A percentile compares a stretch with the other conserved stretches of the same genome.
Conservation (phyloP, 2,113 vertebrate species). For the Psilopsiagon aymara region DNA sequence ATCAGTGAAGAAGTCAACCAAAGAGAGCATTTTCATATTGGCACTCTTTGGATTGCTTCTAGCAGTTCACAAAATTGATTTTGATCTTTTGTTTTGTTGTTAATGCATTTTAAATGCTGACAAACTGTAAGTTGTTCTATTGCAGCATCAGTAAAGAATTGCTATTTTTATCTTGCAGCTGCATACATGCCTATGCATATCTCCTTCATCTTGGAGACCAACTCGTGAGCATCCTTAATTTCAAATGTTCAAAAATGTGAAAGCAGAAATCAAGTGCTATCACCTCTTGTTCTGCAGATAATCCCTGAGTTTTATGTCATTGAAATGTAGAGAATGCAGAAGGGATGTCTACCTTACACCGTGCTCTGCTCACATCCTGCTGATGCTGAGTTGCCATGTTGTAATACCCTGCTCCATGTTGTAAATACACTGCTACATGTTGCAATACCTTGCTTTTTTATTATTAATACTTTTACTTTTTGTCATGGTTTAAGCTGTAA, state of each 20-base stretch:
- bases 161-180: neutral
- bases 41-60: neutral
- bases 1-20: neutral
- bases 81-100: neutral
- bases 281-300: neutral
- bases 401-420: neutral
- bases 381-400: neutral
- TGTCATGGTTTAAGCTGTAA: too few relatives aligned
- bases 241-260: neutral
- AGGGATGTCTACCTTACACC: neutral
- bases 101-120: neutral
- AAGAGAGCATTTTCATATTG: neutral
- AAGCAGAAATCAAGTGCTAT: neutral
- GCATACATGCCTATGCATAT: neutral
- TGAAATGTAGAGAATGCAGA: neutral
- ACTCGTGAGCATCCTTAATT: neutral
- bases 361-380: neutral
- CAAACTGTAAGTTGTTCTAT: neutral
- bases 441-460: neutral
- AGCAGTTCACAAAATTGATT: neutral
- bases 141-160: neutral
- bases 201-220: neutral
- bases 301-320: neutral
- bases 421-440: neutral
- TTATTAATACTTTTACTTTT: neutral